These are phyloP conservation scores for Ornithorhynchus anatinus DNA, from an alignment of 2,113 vertebrate species.

Conservation along the genomic window DNA sequence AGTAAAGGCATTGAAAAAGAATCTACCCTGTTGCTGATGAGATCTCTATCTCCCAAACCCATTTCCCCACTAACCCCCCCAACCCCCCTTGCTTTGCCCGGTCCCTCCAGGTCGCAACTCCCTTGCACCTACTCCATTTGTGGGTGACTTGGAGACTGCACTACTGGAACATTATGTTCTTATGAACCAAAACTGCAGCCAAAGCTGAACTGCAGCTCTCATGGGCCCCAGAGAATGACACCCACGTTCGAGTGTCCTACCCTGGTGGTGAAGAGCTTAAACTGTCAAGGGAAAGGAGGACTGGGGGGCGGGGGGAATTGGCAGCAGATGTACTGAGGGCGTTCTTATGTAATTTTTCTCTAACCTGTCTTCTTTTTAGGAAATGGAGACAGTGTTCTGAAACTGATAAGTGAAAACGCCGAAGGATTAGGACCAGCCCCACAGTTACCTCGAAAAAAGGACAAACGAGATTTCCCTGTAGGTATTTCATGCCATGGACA, in stretches of 20 bases:
- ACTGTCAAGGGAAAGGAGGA: no score
- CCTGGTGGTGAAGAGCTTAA: no score
- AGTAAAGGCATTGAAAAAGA: neutral
- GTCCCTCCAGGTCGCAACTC: no score
- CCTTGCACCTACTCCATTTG: no score
- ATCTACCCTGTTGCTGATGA: neutral
- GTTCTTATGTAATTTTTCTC: neutral
- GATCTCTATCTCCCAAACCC: neutral
- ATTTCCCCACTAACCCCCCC: neutral
- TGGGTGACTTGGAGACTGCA: no score
- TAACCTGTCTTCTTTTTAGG: slow-evolving; percentile 59
- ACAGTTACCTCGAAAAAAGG: slow-evolving; percentile 83
- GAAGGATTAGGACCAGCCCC: slow-evolving; percentile 77
- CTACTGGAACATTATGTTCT: no score
- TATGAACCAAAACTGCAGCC: no score
- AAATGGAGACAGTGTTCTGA: slow-evolving; percentile 79
- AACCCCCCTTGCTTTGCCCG: no score
- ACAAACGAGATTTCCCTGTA: slow-evolving; percentile 93
- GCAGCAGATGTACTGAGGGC: neutral
- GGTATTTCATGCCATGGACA: slow-evolving; percentile 46
- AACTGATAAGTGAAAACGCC: slow-evolving; percentile 75
- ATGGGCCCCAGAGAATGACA: no score
- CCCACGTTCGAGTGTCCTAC: no score
- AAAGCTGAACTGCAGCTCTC: no score
- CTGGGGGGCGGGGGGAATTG: no score